These are phyloP conservation scores for Watsonalla cultraria DNA, from an alignment of 2,888 invertebrate species.

Conservation along the genomic window DNA sequence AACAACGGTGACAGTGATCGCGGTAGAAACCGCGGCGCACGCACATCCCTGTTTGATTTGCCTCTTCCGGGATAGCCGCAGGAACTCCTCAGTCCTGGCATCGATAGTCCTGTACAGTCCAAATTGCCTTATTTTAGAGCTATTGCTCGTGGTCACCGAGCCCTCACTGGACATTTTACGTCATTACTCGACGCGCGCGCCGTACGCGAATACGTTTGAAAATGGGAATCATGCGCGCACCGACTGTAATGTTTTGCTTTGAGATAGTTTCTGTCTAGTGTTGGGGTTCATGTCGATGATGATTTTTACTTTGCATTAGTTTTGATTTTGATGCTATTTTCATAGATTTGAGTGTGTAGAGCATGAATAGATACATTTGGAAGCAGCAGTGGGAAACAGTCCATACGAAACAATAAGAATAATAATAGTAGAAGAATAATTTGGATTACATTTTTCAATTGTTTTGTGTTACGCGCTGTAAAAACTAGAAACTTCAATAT, in stretches of 20 bases:
- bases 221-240: constrained; percentile 50
- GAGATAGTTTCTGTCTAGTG: constrained; percentile 43
- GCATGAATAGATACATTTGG: too few relatives aligned
- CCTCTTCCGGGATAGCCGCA: constrained; percentile 55
- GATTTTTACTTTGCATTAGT: background rate
- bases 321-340: background rate
- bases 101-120: constrained; percentile 67
- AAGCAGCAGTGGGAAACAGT: too few relatives aligned
- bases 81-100: constrained; percentile 63
- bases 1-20: constrained; percentile 65
- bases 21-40: constrained; percentile 65
- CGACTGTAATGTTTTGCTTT: constrained; percentile 52
- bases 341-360: too few relatives aligned
- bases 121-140: constrained; percentile 56
- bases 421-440: too few relatives aligned
- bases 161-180: constrained; percentile 59
- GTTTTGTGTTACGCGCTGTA: too few relatives aligned
- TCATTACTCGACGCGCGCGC: constrained; percentile 37
- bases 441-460: too few relatives aligned
- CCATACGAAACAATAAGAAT: too few relatives aligned
- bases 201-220: constrained; percentile 36
- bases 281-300: constrained; percentile 30
- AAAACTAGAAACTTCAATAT: too few relatives aligned
- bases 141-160: constrained; percentile 38
- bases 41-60: constrained; percentile 67